Evolutionary conservation across 1,140 invertebrate genomes (phyloP), one percentile per base, ranked within the genome.

Genomic region (Brachionus asplanchnoidis): DNA sequence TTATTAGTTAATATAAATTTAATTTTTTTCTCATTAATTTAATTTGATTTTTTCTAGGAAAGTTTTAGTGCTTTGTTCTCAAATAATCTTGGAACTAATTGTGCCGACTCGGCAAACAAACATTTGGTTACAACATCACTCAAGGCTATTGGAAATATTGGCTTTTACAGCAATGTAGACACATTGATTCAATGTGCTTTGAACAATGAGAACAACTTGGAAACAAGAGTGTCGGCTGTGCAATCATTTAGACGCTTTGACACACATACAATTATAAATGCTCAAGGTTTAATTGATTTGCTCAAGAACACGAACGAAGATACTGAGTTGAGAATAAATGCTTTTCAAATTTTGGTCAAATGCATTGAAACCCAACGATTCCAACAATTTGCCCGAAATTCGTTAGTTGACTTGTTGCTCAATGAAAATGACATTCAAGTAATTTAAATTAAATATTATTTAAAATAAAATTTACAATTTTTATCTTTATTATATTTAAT

Each of bases 321-420:
- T 14, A 82, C 79, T 46, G 79, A 82, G 28, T 44, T 82, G 53
- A 82, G 79, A 82, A 82, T 82, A 82, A 82, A 82, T 26, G 79
- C 53, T 42, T 82, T 82, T 28, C 53, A 68, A 82, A 44, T 82
- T 23, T 20, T 82, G n/a, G 36, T 82, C 36, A 36, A 44, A 82
- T 60, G 53, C 20, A 26, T 68, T 65, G 79, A 82, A 8, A 65
- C 50, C 14, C 53, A 82, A 65, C n/a, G 20, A 68, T 82, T 82
- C 40, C 65, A 82, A 60, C n/a, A 40, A 65, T 82, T 82, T 60
- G 79, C 79, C 12, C 17, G 20, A 20, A 28, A 26, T 42, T 44
- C 32, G 2, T 60, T 82, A 36, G n/a, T 11, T 42, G 32, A 20
- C 23, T 40, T 65, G 3, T 65, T 82, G 32, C 50, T 65, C 11